Conservation (phyloP, 2,797 vertebrate genomes). For the Tachyglossus aculeatus region DNA sequence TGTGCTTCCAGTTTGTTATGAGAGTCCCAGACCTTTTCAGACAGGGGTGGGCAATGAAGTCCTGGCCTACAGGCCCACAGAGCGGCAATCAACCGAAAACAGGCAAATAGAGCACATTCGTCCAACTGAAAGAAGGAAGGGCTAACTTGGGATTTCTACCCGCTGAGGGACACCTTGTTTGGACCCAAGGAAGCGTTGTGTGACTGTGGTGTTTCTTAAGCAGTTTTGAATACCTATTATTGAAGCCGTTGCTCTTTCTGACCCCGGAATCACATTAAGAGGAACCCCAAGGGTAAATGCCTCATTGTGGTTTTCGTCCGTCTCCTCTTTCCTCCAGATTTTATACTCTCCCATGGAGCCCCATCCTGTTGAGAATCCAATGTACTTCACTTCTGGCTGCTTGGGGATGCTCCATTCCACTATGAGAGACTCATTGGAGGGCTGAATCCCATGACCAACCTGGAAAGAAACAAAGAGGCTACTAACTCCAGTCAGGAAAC, state of each 20-base stretch:
- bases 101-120: not conserved
- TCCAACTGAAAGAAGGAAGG: not conserved
- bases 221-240: conserved; percentile 83
- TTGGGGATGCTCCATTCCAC: conserved; percentile 82
- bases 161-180: not conserved
- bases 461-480: conserved; percentile 60
- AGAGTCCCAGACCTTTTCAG: not conserved
- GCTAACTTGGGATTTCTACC: not conserved
- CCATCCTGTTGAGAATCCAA: conserved; percentile 96
- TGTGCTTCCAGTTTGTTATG: not conserved
- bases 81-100: no score
- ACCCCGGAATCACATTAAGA: conserved; percentile 90
- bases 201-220: not conserved
- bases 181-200: not conserved
- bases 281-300: conserved; percentile 93
- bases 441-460: conserved; percentile 87
- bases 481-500: not conserved
- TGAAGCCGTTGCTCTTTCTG: conserved; percentile 87
- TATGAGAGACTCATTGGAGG: conserved; percentile 86
- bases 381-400: conserved; percentile 84
- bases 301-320: conserved; percentile 94
- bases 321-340: conserved; percentile 93
- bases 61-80: no score
- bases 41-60: no score
- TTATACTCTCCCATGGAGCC: conserved; percentile 94